phyloP scores from a whole-genome alignment of 2,888 invertebrate species.

The Quadriops clusia region DNA sequence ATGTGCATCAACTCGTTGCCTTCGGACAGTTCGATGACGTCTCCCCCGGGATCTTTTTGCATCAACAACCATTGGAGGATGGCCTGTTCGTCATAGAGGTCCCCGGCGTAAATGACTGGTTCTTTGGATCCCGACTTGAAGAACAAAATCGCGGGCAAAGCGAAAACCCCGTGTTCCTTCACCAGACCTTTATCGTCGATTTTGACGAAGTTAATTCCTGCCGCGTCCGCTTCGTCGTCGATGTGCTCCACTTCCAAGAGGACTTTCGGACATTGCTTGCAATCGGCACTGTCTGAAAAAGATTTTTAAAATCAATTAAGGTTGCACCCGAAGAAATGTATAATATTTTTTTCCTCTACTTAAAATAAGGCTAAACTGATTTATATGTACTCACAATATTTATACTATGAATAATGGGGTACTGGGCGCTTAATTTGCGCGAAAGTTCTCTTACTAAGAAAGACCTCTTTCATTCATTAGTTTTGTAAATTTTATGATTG shows the following conservation, averaged over 20 bases:
- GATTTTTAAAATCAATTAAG: too few relatives aligned
- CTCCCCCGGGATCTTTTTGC: slow-evolving; percentile 85
- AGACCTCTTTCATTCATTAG: too few relatives aligned
- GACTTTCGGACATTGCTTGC: slow-evolving; percentile 85
- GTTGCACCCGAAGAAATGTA: too few relatives aligned
- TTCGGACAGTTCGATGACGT: slow-evolving; percentile 79
- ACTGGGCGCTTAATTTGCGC: too few relatives aligned
- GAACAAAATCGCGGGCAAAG: slow-evolving; percentile 80
- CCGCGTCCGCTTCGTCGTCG: slow-evolving; percentile 83
- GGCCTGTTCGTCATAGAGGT: slow-evolving; percentile 76
- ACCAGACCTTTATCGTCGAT: slow-evolving; percentile 81
- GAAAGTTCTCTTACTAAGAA: too few relatives aligned
- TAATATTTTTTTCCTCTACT: too few relatives aligned
- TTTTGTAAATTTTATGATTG: too few relatives aligned
- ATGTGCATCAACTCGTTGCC: slow-evolving; percentile 64
- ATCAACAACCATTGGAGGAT: slow-evolving; percentile 83
- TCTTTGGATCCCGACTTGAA: slow-evolving; percentile 80
- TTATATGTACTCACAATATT: too few relatives aligned
- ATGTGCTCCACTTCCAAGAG: slow-evolving; percentile 83
- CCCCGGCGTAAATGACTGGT: slow-evolving; percentile 84
- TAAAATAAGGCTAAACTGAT: too few relatives aligned
- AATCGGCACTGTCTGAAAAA: slow-evolving; percentile 84
- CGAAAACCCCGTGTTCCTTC: slow-evolving; percentile 80
- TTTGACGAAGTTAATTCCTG: slow-evolving; percentile 86
- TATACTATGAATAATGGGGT: too few relatives aligned